Base-by-base conservation (phyloP, 2,888 invertebrate genomes). In the Lithosia quadra region DNA sequence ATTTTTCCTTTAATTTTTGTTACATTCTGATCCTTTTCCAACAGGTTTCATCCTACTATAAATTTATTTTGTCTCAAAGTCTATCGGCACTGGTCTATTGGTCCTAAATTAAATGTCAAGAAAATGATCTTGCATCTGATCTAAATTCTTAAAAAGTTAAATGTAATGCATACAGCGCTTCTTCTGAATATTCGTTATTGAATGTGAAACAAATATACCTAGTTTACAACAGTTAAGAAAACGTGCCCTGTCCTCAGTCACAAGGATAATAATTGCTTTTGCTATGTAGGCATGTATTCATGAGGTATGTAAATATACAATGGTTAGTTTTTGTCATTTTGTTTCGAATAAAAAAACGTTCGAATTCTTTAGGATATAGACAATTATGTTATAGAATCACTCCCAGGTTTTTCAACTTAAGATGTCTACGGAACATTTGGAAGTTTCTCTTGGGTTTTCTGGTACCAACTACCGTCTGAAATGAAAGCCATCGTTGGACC, bases 191-290 rank as follows among this genome's bases (percentile, higher is more conserved):
- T 78, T 79, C 76, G 82, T 86, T 79, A 83, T 67, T 77, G 72
- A 63, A 75, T 69, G 73, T 73, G 70, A 63, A 80, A 71, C 59
- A 62, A 75, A 68, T 62, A 60, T 34, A 60, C n/a, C n/a, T 58
- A 53, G 36, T 57, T 36, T 28, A n/a, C 70, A 77, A 75, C 69
- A 63, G 60, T 71, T 64, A 79, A 76, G 82, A 77, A 83, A 87
- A 85, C 87, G 88, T 78, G 43, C 43, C 79, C 78, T 72, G 77
- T 80, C 84, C 78, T 80, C 65, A 73, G 67, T 73, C 69, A 68
- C 74, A 61, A 70, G 79, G 84, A 88, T 88, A 84, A 88, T 85
- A n/a, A n/a, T n/a, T 82, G 74, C 61, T 68, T 66, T 36, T 49
- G 36, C 28, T 67, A 79, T n/a, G n/a, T n/a, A n/a, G 72, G 72